Conservation (phyloP, 2,888 invertebrate species). For the Dynastes hyllus region DNA sequence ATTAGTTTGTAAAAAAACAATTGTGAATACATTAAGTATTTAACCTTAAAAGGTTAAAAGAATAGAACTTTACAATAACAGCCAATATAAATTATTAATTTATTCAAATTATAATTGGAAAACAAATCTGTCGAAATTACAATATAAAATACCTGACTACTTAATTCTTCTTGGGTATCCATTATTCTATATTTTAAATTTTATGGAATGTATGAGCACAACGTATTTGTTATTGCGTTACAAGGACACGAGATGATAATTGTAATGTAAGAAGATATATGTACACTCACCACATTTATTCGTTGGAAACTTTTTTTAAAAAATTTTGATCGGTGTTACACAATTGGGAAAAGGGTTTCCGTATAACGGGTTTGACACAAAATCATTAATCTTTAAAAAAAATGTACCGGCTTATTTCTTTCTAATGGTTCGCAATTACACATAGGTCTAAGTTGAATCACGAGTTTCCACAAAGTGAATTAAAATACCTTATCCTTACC, state of each 20-base stretch:
- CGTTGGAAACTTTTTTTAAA: slow-evolving; percentile 52
- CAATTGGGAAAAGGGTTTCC: background rate
- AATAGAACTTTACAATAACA: slow-evolving; percentile 11
- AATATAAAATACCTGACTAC: slow-evolving; percentile 30
- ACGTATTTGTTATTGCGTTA: background rate
- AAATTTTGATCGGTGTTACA: background rate
- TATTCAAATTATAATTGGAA: background rate
- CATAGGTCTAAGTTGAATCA: slow-evolving; percentile 6
- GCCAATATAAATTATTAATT: background rate
- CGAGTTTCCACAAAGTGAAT: background rate
- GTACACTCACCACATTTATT: slow-evolving; percentile 54
- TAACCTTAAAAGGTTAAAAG: slow-evolving; percentile 32
- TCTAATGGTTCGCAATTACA: background rate
- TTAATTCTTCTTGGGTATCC: slow-evolving; percentile 17
- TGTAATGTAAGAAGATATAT: background rate
- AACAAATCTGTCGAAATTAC: background rate
- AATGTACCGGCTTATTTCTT: slow-evolving; percentile 1
- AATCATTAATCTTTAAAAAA: slow-evolving; percentile 26
- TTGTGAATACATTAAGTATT: slow-evolving; percentile 5
- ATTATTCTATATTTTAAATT: background rate
- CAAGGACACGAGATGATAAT: slow-evolving; percentile 37
- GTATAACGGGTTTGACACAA: slow-evolving; percentile 15
- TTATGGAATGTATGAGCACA: too few relatives aligned
- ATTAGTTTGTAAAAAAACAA: background rate
- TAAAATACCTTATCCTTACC: background rate